Evolutionary conservation across 1,140 invertebrate species (phyloP).

Genomic region (Acromyrmex charruanus): DNA sequence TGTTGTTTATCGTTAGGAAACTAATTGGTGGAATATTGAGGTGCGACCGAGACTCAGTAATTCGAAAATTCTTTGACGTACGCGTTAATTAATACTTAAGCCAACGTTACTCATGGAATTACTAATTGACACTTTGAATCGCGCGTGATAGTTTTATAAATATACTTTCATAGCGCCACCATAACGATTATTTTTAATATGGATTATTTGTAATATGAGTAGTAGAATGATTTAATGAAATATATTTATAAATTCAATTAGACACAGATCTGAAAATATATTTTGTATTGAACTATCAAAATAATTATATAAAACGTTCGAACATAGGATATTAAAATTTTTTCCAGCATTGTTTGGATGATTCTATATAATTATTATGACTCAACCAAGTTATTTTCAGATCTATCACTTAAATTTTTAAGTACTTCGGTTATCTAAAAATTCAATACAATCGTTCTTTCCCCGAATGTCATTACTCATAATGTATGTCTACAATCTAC

Average conservation of each 20-base stretch:
- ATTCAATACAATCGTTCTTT: not conserved
- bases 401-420: no score
- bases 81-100: constrained; percentile 29
- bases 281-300: no score
- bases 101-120: not conserved
- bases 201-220: no score
- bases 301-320: no score
- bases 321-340: no score
- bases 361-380: no score
- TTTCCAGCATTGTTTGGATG: no score
- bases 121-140: constrained; percentile 29
- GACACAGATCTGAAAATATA: no score
- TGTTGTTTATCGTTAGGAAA: constrained; percentile 46
- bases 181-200: not conserved
- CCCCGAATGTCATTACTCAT: not conserved
- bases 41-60: not conserved
- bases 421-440: no score
- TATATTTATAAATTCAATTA: not conserved
- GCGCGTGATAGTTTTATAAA: not conserved
- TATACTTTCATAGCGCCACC: not conserved
- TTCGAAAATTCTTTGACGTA: constrained; percentile 11
- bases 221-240: no score
- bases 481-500: not conserved
- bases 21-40: constrained; percentile 14
- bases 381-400: no score